phyloP scores from a whole-genome alignment of 2,113 vertebrate genomes.

The Terrapene triunguis region DNA sequence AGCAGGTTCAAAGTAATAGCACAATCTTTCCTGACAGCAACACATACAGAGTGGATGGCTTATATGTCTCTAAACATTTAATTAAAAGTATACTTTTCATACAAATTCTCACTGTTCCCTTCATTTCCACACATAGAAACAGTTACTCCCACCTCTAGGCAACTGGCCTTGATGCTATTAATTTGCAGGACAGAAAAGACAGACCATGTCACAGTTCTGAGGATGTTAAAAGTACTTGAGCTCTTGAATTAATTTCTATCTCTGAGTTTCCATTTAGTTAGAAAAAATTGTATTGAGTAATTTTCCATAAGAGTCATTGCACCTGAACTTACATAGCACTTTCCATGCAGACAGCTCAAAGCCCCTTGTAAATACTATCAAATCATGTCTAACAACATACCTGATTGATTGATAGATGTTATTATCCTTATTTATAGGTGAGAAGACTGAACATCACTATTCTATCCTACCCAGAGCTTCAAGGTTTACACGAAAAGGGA shows the following conservation, averaged over 20 bases:
- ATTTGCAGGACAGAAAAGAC: slow-evolving; percentile 30
- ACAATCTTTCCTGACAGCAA: not conserved
- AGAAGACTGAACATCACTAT: not conserved
- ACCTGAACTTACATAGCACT: not conserved
- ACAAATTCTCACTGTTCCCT: slow-evolving; percentile 15
- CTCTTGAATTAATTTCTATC: not conserved
- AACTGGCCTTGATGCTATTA: slow-evolving; percentile 37
- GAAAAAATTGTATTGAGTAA: not conserved
- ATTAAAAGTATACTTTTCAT: slow-evolving; percentile 52
- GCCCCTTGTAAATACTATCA: not conserved
- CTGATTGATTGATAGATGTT: not conserved
- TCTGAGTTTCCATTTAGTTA: not conserved
- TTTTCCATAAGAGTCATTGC: not conserved
- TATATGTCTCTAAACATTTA: slow-evolving; percentile 38
- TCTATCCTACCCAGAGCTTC: not conserved
- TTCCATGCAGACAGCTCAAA: not conserved
- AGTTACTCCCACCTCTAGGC: slow-evolving; percentile 20
- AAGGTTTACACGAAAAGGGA: not conserved
- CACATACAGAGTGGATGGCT: not conserved
- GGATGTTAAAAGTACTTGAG: slow-evolving; percentile 13
- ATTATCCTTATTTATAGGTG: not conserved
- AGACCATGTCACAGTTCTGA: not conserved
- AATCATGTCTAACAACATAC: not conserved
- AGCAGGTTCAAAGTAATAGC: not conserved
- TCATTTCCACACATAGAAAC: slow-evolving; percentile 54